Conservation (phyloP, 2,797 vertebrate species). For the Fratercula arctica region DNA sequence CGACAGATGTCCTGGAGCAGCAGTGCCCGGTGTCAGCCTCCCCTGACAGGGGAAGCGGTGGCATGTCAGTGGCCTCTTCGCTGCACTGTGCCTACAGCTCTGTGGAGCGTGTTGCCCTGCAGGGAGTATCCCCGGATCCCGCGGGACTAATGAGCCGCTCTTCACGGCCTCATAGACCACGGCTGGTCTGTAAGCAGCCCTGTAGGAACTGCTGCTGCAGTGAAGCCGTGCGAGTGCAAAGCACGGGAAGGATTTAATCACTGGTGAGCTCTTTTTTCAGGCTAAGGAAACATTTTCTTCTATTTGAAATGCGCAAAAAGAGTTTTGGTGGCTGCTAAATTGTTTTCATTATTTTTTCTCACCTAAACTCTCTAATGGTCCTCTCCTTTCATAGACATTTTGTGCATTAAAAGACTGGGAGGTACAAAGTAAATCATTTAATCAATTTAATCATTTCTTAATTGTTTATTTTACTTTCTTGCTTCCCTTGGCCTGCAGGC, state of each 20-base stretch:
- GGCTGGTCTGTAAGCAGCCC: not conserved
- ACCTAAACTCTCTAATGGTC: not conserved
- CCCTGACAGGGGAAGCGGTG: not conserved
- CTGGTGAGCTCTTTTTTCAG: not conserved
- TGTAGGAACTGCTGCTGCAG: not conserved
- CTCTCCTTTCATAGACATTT: not conserved
- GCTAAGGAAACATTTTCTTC: not conserved
- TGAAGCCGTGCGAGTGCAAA: not conserved
- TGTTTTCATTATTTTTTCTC: not conserved
- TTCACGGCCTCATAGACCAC: not conserved
- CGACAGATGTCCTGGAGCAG: not conserved
- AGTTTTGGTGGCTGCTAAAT: not conserved
- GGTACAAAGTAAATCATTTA: not conserved
- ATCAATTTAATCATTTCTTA: not conserved
- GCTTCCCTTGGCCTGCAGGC: not conserved
- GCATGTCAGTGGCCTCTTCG: not conserved
- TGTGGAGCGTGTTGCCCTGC: not conserved
- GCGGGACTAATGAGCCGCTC: not conserved
- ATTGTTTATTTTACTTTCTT: slow-evolving; percentile 5
- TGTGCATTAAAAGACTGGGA: not conserved
- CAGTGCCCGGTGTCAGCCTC: not conserved
- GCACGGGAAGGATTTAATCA: not conserved
- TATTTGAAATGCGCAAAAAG: not conserved
- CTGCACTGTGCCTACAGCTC: not conserved
- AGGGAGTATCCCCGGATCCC: not conserved